Percentiles rank a stretch among this genome's conserved stretches.
Evolutionary conservation across 2,888 invertebrate genomes (phyloP).

Genomic region (Steromphala cineraria): DNA sequence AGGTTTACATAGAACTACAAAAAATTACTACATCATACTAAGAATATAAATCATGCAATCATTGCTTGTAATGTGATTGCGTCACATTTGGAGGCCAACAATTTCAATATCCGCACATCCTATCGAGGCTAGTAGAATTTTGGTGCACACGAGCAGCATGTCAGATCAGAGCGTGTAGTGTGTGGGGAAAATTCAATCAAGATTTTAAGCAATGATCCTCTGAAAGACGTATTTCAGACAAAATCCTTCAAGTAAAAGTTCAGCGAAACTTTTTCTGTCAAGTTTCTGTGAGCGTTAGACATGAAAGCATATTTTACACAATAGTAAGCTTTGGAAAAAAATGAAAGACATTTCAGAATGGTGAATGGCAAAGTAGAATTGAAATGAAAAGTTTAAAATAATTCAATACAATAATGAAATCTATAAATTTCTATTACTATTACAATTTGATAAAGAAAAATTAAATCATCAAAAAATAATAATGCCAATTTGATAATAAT

Average conservation of each 20-base stretch:
- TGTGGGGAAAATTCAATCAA: slow-evolving; percentile 4
- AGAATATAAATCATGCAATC: slow-evolving; percentile 12
- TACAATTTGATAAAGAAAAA: too few relatives aligned
- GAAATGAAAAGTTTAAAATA: too few relatives aligned
- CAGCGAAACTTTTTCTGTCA: too few relatives aligned
- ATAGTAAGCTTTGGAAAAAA: too few relatives aligned
- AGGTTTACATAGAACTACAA: not conserved
- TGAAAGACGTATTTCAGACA: not conserved
- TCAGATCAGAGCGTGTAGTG: not conserved
- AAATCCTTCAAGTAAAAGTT: not conserved
- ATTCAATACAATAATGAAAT: too few relatives aligned
- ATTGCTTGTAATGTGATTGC: not conserved
- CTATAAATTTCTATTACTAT: too few relatives aligned
- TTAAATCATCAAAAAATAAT: too few relatives aligned
- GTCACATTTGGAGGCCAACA: slow-evolving; percentile 11
- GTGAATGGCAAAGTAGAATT: too few relatives aligned
- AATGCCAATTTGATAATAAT: too few relatives aligned
- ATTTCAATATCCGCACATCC: slow-evolving; percentile 18
- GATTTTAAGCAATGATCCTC: not conserved
- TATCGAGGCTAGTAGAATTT: not conserved
- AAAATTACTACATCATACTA: not conserved
- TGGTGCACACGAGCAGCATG: not conserved
- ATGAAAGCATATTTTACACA: too few relatives aligned
- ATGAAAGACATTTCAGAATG: too few relatives aligned
- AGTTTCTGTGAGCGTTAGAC: too few relatives aligned